Evolutionary conservation across 2,888 invertebrate genomes (phyloP).

Genomic region (Drosophila lutescens): DNA sequence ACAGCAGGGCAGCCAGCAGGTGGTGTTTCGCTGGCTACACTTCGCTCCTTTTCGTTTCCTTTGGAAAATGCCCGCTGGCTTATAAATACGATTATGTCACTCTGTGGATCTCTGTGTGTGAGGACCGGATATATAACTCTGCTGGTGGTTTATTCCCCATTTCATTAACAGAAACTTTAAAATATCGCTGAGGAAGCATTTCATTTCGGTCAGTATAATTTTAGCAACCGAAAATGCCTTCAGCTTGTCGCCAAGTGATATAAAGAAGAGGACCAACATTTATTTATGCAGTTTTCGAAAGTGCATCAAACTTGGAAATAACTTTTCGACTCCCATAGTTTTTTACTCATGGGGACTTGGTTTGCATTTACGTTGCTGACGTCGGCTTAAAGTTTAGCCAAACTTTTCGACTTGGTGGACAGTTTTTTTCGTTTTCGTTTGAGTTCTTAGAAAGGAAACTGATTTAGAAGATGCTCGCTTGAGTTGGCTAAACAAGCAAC

Average conservation of each 20-base stretch:
- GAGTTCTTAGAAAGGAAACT: slow-evolving; percentile 48
- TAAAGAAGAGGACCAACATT: slow-evolving; percentile 16
- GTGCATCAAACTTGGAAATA: slow-evolving; percentile 54
- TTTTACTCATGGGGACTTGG: slow-evolving; percentile 27
- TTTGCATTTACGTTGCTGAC: slow-evolving; percentile 47
- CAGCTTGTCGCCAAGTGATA: slow-evolving; percentile 2
- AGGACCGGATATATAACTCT: slow-evolving; percentile 17
- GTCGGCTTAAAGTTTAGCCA: slow-evolving; percentile 50
- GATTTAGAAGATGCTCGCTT: slow-evolving; percentile 49
- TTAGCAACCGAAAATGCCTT: slow-evolving; percentile 6
- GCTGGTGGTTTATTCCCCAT: neutral
- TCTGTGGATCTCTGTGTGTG: neutral
- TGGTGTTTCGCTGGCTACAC: slow-evolving; percentile 28
- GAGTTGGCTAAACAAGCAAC: slow-evolving; percentile 32
- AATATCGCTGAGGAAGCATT: neutral
- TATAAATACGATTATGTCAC: slow-evolving; percentile 32
- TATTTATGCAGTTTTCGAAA: slow-evolving; percentile 43
- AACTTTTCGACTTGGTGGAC: slow-evolving; percentile 62
- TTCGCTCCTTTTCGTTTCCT: slow-evolving; percentile 18
- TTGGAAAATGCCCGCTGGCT: neutral
- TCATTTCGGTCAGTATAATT: slow-evolving; percentile 14
- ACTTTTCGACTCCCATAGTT: slow-evolving; percentile 48
- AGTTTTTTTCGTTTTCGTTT: slow-evolving; percentile 40
- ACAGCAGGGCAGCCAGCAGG: slow-evolving; percentile 30
- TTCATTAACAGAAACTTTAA: slow-evolving; percentile 29